These are phyloP conservation scores for Dryomyza anilis DNA, from an alignment of 2,888 invertebrate species.

Conservation along the genomic window DNA sequence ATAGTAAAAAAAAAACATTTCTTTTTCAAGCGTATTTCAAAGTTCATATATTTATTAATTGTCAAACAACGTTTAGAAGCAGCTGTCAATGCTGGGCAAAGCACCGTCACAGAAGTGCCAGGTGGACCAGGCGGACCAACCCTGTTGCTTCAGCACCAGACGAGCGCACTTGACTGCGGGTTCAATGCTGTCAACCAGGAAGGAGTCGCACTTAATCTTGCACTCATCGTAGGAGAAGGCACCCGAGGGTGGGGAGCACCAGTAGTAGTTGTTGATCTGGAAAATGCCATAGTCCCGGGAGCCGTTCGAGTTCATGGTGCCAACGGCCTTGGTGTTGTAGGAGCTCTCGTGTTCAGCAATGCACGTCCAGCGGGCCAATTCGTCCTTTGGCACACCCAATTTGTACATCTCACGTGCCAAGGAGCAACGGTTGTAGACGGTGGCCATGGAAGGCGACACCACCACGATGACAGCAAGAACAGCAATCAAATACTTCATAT, in stretches of 20 bases:
- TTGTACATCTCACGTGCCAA: constrained; percentile 47
- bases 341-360: constrained; percentile 44
- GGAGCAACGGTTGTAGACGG: constrained; percentile 40
- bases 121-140: constrained; percentile 36
- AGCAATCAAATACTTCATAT: not conserved
- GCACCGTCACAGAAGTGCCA: not conserved
- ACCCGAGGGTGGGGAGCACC: constrained; percentile 39
- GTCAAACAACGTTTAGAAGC: not conserved
- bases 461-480: not conserved
- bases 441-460: not conserved
- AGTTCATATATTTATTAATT: not conserved
- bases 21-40: not conserved
- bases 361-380: constrained; percentile 46
- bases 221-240: constrained; percentile 40
- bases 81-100: not conserved
- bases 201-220: constrained; percentile 37
- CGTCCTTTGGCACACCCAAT: constrained; percentile 43
- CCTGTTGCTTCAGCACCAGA: constrained; percentile 40
- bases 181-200: constrained; percentile 41
- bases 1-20: not conserved
- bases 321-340: constrained; percentile 58
- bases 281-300: constrained; percentile 49
- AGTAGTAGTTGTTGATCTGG: constrained; percentile 47
- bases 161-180: constrained; percentile 37
- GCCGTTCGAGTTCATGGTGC: constrained; percentile 60